Evolutionary conservation across 2,888 invertebrate genomes (phyloP), one percentile per base, ranked within the genome.

Genomic region (Liopterus haemorrhoidalis): DNA sequence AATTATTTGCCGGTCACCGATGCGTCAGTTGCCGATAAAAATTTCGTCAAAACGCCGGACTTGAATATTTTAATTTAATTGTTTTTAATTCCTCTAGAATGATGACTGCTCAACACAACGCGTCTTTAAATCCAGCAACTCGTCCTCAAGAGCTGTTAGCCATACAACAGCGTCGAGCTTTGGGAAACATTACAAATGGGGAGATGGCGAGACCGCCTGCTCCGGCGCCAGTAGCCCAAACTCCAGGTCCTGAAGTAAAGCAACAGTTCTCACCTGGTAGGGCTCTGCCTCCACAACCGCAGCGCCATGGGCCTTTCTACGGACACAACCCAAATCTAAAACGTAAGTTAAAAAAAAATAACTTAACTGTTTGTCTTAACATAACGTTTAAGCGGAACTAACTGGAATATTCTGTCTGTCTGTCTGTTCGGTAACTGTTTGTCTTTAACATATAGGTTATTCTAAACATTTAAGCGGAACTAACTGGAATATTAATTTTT

Each of bases 301-400:
- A 70, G 58, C 40, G 70, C 16, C 71, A 72, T 21, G 71, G 74
- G 9, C 87, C 89, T 59, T 92, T 89, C 68, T 91, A 88, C 67
- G 92, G 94, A 0, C 94, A 95, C 71, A 94, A 94, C 70, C 91
- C 91, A 8, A 87, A 87, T 65, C 72, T 92, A 33, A 91, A 89
- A 70, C 63, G 68, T 68, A 57, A 60, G 63, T 59, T n/a, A n/a
- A n/a, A n/a, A n/a, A n/a, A n/a, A n/a, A n/a, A n/a, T n/a, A n/a
- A n/a, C n/a, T n/a, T n/a, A n/a, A n/a, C n/a, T n/a, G n/a, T n/a
- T n/a, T n/a, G n/a, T n/a, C n/a, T n/a, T n/a, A n/a, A n/a, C n/a
- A n/a, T n/a, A n/a, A n/a, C n/a, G n/a, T n/a, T n/a, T n/a, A n/a
- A n/a, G n/a, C n/a, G n/a, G n/a, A n/a, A n/a, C n/a, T n/a, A n/a